Evolutionary conservation across 2,888 invertebrate species (phyloP).

Genomic region (Incurvaria masculella): DNA sequence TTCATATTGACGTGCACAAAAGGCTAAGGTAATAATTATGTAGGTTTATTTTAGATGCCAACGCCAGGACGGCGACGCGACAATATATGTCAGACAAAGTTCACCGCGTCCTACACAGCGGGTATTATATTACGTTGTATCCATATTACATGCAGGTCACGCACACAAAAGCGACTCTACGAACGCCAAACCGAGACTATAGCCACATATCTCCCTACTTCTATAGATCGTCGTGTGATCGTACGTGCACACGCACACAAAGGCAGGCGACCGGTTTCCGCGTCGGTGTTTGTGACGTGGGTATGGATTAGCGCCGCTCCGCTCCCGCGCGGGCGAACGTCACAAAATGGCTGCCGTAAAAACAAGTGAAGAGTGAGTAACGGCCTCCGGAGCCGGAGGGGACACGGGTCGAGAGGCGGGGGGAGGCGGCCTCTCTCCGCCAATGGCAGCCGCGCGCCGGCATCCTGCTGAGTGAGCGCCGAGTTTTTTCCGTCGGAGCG

Average conservation of each 20-base stretch:
- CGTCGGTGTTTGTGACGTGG: constrained; percentile 9
- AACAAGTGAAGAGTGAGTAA: constrained; percentile 58
- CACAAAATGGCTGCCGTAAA: constrained; percentile 57
- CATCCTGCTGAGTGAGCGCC: constrained; percentile 37
- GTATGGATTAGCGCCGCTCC: constrained; percentile 40
- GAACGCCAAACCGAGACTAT: neutral
- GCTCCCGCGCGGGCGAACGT: constrained; percentile 49
- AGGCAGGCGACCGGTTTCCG: neutral
- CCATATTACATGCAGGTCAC: constrained; percentile 24
- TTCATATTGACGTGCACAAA: too few relatives aligned
- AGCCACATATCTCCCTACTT: too few relatives aligned
- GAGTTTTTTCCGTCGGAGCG: neutral
- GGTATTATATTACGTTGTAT: neutral
- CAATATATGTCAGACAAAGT: constrained; percentile 7
- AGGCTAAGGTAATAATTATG: constrained; percentile 3
- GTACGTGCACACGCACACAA: constrained; percentile 5
- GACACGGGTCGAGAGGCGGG: constrained; percentile 20
- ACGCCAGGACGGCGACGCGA: constrained; percentile 4
- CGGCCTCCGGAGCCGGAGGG: constrained; percentile 28
- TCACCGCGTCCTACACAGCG: constrained; percentile 5
- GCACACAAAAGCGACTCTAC: constrained; percentile 26
- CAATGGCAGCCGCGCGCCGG: constrained; percentile 28
- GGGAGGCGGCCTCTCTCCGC: constrained; percentile 25
- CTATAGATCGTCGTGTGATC: neutral
- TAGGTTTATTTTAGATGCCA: constrained; percentile 7